Percentiles rank a stretch among this genome's conserved stretches.
Conservation (phyloP, 1,140 invertebrate genomes). For the Adoxophyes honmai region DNA sequence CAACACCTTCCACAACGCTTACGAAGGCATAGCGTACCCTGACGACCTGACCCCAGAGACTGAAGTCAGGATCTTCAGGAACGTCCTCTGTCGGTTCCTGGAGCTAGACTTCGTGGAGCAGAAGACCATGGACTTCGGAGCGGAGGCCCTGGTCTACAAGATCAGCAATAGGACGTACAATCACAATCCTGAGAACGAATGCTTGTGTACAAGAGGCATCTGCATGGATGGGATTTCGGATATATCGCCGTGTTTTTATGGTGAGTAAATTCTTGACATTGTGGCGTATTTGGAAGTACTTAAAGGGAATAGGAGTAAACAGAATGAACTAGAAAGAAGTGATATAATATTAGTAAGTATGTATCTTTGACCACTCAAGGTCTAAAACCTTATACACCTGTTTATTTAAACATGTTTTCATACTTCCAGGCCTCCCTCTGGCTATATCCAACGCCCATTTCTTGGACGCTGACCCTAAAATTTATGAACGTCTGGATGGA, state of each 20-base stretch:
- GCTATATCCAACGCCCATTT: slow-evolving; percentile 90
- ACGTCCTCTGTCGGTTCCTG: slow-evolving; percentile 82
- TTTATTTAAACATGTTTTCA: slow-evolving; percentile 5
- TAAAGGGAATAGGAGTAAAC: too few relatives aligned
- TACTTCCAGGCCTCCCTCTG: slow-evolving; percentile 80
- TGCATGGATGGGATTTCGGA: slow-evolving; percentile 81
- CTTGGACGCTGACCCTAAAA: slow-evolving; percentile 80
- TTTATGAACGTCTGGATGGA: slow-evolving; percentile 82
- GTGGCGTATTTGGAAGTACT: too few relatives aligned
- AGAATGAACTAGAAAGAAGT: too few relatives aligned
- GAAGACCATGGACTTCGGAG: slow-evolving; percentile 54
- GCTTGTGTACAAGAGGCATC: slow-evolving; percentile 79
- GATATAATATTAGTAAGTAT: too few relatives aligned
- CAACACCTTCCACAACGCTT: slow-evolving; percentile 56
- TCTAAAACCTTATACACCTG: not conserved
- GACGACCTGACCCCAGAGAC: slow-evolving; percentile 73
- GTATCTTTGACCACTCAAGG: slow-evolving; percentile 3
- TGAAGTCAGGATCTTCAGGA: slow-evolving; percentile 79
- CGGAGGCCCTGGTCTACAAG: slow-evolving; percentile 70
- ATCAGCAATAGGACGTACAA: slow-evolving; percentile 75
- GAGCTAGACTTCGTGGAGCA: slow-evolving; percentile 75
- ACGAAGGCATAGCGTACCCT: slow-evolving; percentile 81
- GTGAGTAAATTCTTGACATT: slow-evolving; percentile 72
- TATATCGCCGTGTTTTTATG: slow-evolving; percentile 85
- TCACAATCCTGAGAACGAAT: slow-evolving; percentile 79